These are phyloP conservation scores for Sebastes itinus DNA, from an alignment of 2,797 vertebrate genomes.

Conservation along the genomic window DNA sequence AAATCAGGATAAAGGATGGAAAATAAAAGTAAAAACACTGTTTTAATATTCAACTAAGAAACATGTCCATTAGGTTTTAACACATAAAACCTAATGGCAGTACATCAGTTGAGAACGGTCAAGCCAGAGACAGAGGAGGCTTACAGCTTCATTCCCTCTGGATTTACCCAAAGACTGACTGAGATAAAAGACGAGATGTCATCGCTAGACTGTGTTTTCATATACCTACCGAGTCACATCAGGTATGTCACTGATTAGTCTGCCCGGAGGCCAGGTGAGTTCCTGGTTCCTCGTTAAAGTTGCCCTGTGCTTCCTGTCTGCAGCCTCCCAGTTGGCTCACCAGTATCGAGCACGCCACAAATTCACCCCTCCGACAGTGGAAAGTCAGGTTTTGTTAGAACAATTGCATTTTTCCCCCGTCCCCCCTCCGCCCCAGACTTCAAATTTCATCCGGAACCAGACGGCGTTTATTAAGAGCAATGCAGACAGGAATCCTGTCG, in stretches of 20 bases:
- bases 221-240: conserved; percentile 6
- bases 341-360: background rate
- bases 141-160: conserved; percentile 1
- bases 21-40: background rate
- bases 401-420: background rate
- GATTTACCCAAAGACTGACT: conserved; percentile 30
- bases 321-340: background rate
- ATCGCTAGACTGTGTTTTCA: conserved; percentile 14
- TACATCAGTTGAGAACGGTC: conserved; percentile 10
- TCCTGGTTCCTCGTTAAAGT: conserved; percentile 1
- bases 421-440: background rate
- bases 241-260: conserved; percentile 33
- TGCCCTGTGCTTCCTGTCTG: conserved; percentile 10
- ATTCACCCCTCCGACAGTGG: background rate
- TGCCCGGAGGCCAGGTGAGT: conserved; percentile 17
- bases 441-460: conserved; percentile 19
- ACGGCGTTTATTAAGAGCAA: background rate
- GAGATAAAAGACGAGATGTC: conserved; percentile 22
- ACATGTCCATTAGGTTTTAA: background rate
- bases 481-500: conserved; percentile 23
- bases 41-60: background rate
- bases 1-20: background rate
- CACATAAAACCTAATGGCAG: conserved; percentile 10
- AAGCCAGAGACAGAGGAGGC: background rate
- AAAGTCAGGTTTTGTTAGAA: background rate